Evolutionary conservation across 2,888 invertebrate species (phyloP).

Genomic region (Lissocephala sabroskyi): DNA sequence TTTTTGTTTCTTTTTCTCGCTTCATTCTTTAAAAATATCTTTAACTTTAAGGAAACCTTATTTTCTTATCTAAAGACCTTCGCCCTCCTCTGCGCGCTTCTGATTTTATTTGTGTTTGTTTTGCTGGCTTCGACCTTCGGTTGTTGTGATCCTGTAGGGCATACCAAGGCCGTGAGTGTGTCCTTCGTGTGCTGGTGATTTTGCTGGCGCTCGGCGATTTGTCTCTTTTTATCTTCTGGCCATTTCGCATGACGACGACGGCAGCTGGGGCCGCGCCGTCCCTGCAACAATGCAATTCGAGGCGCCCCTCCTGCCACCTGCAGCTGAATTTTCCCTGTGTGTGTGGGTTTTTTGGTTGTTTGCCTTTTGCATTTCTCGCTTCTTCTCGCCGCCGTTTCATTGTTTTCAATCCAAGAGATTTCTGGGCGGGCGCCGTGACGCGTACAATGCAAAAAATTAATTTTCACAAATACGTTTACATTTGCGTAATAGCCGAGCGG

Average conservation of each 20-base stretch:
- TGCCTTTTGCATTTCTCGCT: background rate
- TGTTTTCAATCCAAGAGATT: constrained; percentile 44
- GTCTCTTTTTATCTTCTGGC: background rate
- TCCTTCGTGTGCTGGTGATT: too few species aligned
- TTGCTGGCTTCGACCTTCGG: too few species aligned
- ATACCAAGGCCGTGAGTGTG: too few species aligned
- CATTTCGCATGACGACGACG: background rate
- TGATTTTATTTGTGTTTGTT: too few species aligned
- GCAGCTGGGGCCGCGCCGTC: background rate
- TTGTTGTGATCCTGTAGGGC: too few species aligned
- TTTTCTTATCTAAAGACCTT: background rate
- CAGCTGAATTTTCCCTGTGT: background rate
- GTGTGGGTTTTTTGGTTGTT: background rate
- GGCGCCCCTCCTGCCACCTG: too few species aligned
- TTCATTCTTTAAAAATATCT: background rate
- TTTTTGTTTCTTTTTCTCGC: background rate
- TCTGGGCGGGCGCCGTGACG: too few species aligned
- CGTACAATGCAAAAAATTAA: too few species aligned
- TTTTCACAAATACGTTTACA: constrained; percentile 35
- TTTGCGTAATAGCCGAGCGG: constrained; percentile 31
- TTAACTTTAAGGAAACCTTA: background rate
- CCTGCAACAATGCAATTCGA: too few species aligned
- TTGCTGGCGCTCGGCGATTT: background rate
- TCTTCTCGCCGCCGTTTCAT: constrained; percentile 22
- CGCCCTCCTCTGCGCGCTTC: too few species aligned